Evolutionary conservation across 2,113 vertebrate species (phyloP), one percentile per base, ranked within the genome.

Genomic region (Casuarius casuarius): DNA sequence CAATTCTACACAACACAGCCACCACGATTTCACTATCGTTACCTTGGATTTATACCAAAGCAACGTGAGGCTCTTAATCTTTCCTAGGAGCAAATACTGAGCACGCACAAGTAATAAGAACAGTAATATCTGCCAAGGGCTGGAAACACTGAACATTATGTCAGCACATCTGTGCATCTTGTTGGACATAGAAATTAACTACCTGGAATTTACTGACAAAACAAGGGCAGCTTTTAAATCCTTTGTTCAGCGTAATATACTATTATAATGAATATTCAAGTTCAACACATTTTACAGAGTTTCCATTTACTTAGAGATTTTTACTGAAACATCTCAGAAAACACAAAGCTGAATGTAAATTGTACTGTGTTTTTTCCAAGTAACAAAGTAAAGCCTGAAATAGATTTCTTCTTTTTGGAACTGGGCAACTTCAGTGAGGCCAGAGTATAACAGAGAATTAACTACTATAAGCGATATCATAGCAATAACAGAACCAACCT

Each of bases 181-280:
- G 16, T 96, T 96, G 86, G 91, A 84, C 66, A 92, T n/a, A 95
- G 66, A 96, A 96, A 97, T 97, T 94, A 97, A 95, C 96, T 95
- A 94, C 70, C 42, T 96, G 74, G 81, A 87, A 96, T 89, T 78
- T 93, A 96, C 46, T 89, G 85, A 87, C 80, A 95, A 65, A 94
- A 51, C 73, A 95, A 90, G 76, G 42, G 46, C 65, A 95, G 74
- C 72, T 96, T 79, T 95, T 51, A 84, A 51, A 74, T 93, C 29
- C 56, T 97, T 91, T 95, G 74, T 90, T 77, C 89, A 93, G 52
- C 33, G 2, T 16, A 81, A 92, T 58, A 15, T 63, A 62, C 44
- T 89, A 61, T 20, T 88, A 11, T 65, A 97, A 85, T 71, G 25
- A 82, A 90, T 96, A 78, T 58, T 87, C 67, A 87, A 92, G 51